Percentiles rank a stretch among this genome's conserved stretches.
Evolutionary conservation across 2,888 invertebrate genomes (phyloP).

Genomic region (Epinotia ramella): DNA sequence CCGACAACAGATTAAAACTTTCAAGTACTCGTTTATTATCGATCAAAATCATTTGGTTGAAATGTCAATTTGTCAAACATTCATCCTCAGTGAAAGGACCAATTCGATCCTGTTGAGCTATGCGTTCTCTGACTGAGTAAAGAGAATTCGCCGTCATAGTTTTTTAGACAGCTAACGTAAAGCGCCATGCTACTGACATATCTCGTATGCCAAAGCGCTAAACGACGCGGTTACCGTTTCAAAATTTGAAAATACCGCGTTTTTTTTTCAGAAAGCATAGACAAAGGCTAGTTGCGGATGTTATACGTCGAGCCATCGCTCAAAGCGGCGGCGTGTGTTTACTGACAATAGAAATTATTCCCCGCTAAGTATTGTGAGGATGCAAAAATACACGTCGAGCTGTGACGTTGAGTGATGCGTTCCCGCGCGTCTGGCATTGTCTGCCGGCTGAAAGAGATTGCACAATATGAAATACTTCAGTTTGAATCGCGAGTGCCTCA

Average conservation of each 20-base stretch:
- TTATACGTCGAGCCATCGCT: constrained; percentile 59
- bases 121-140: too few species aligned
- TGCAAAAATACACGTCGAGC: constrained; percentile 78
- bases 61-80: neutral
- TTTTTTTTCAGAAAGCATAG: constrained; percentile 53
- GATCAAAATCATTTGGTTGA: neutral
- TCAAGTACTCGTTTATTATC: too few species aligned
- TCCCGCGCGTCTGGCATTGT: constrained; percentile 75
- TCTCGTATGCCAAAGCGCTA: neutral
- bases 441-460: constrained; percentile 78
- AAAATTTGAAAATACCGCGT: constrained; percentile 41
- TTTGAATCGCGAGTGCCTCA: constrained; percentile 73
- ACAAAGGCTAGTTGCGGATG: constrained; percentile 60
- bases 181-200: neutral
- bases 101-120: neutral
- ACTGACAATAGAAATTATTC: constrained; percentile 81
- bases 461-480: constrained; percentile 81
- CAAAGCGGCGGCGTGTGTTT: constrained; percentile 70
- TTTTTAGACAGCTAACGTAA: neutral
- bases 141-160: neutral
- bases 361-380: constrained; percentile 76
- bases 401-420: constrained; percentile 83
- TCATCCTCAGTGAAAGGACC: neutral
- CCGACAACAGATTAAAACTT: neutral
- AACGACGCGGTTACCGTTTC: constrained; percentile 11